phyloP scores from a whole-genome alignment of 2,797 vertebrate species.

The Tokudaia tokunoshimensis region DNA sequence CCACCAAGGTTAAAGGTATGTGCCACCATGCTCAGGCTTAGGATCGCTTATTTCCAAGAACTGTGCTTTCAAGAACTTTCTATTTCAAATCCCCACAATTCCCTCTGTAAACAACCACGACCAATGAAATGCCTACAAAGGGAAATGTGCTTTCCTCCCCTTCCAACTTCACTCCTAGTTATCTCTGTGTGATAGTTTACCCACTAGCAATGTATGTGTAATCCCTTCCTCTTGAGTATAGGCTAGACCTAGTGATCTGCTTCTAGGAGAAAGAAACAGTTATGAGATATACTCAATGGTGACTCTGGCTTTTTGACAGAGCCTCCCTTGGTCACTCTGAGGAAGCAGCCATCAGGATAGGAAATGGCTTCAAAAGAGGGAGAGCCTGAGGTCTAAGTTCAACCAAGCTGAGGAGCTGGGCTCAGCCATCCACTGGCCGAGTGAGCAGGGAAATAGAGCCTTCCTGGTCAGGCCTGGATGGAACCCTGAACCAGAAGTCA shows the following conservation, averaged over 20 bases:
- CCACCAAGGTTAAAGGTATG: not conserved
- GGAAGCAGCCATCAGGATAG: not conserved
- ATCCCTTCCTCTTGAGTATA: not conserved
- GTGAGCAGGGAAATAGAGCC: not conserved
- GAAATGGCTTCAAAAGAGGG: not conserved
- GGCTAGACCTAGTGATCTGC: not conserved
- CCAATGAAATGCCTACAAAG: not conserved
- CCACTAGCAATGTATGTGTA: not conserved
- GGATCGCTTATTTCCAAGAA: slow-evolving; percentile 28
- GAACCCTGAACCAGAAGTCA: not conserved
- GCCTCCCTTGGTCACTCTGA: not conserved
- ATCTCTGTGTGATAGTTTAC: not conserved
- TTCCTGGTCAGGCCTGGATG: not conserved
- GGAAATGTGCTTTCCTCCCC: not conserved
- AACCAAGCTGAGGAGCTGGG: not conserved
- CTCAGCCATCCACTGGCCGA: not conserved
- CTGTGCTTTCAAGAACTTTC: slow-evolving; percentile 4
- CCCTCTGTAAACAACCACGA: not conserved
- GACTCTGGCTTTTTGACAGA: not conserved
- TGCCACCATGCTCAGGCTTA: not conserved
- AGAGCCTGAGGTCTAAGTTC: not conserved
- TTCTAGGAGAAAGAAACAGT: not conserved
- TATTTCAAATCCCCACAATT: not conserved
- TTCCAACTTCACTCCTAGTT: not conserved
- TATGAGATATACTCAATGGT: not conserved